Conservation (phyloP, 2,888 invertebrate species). For the Eurytoma adleriae region DNA sequence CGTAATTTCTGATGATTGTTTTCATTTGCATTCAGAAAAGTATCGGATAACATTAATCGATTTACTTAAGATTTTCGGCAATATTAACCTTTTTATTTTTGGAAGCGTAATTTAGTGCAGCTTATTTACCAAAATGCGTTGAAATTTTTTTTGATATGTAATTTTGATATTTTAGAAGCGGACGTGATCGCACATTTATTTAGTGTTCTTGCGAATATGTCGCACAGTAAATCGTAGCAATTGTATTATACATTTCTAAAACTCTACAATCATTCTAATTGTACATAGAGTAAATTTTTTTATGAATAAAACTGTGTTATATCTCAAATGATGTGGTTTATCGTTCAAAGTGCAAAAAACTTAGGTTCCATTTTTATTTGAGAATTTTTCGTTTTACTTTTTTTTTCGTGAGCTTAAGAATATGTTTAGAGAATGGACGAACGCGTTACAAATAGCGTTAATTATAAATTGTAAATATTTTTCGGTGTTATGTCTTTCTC, state of each 20-base stretch:
- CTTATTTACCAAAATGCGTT: constrained; percentile 45
- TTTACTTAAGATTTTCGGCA: constrained; percentile 33
- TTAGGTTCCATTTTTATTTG: constrained; percentile 47
- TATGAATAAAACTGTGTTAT: constrained; percentile 49
- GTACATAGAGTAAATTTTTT: constrained; percentile 45
- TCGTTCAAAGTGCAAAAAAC: constrained; percentile 40
- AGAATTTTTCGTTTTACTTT: background rate
- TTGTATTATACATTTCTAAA: constrained; percentile 41
- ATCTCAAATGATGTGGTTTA: constrained; percentile 40
- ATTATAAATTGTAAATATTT: constrained; percentile 45
- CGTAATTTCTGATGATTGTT: constrained; percentile 34
- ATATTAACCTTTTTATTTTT: constrained; percentile 46
- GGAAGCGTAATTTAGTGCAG: constrained; percentile 42
- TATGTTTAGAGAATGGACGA: background rate
- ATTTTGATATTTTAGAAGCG: constrained; percentile 44
- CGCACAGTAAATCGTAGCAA: constrained; percentile 18
- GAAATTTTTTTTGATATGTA: constrained; percentile 30
- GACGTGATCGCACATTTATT: constrained; percentile 35
- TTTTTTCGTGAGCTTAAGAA: constrained; percentile 14
- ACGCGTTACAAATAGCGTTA: constrained; percentile 23
- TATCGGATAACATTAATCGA: constrained; percentile 14
- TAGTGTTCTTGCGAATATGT: constrained; percentile 30
- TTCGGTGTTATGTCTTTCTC: constrained; percentile 32
- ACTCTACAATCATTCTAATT: constrained; percentile 28
- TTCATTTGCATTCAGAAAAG: constrained; percentile 36